Conservation (phyloP, 2,113 vertebrate genomes). For the Apodemus sylvaticus region DNA sequence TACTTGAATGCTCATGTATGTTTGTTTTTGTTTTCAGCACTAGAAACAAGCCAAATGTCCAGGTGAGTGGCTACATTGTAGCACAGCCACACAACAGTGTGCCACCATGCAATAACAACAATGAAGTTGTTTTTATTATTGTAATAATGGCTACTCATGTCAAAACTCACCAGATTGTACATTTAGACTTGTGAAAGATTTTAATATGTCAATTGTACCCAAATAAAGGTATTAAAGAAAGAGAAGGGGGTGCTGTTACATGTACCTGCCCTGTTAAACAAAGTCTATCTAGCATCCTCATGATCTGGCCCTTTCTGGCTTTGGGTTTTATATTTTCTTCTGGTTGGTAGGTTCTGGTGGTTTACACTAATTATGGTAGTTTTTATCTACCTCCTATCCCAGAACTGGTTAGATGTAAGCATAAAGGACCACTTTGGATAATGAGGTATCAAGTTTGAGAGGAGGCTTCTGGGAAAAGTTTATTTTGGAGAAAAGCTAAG, state of each 20-base stretch:
- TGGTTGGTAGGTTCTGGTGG: neutral
- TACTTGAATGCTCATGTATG: neutral
- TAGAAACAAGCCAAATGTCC: neutral
- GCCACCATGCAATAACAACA: neutral
- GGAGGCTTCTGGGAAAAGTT: neutral
- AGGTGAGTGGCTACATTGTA: neutral
- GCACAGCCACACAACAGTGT: neutral
- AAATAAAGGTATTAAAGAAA: neutral
- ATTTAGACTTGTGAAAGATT: neutral
- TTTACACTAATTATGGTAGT: neutral
- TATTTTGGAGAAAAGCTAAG: neutral
- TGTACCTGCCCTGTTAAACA: neutral
- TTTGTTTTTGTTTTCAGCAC: neutral
- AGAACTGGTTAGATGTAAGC: neutral
- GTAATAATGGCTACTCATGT: neutral
- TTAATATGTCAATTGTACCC: neutral
- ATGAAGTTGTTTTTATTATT: neutral
- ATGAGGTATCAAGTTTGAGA: neutral
- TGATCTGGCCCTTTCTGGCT: neutral
- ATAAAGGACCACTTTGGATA: neutral
- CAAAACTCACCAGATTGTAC: neutral
- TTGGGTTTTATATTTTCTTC: neutral
- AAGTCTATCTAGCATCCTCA: neutral
- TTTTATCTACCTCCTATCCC: neutral
- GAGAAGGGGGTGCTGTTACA: no score